Conservation (phyloP, 2,888 invertebrate genomes). For the Eupithecia inturbata region DNA sequence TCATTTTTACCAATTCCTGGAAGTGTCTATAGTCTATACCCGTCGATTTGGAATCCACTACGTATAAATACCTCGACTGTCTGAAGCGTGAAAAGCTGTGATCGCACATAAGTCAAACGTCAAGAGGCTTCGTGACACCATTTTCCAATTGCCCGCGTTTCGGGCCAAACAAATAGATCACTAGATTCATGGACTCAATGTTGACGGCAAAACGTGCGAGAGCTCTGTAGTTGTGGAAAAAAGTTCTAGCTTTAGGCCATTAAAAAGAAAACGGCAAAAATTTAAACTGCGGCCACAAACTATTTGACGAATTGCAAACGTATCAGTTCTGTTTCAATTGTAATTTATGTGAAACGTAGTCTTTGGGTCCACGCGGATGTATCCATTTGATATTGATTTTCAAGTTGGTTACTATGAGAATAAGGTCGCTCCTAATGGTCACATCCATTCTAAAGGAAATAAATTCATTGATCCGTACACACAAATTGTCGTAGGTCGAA, state of each 20-base stretch:
- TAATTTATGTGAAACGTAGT: background rate
- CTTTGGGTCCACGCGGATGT: background rate
- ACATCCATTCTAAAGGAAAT: background rate
- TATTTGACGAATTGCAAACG: background rate
- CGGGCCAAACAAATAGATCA: slow-evolving; percentile 70
- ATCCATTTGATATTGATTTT: background rate
- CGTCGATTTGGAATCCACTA: slow-evolving; percentile 24
- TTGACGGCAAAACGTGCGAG: slow-evolving; percentile 29
- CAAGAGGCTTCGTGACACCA: slow-evolving; percentile 70
- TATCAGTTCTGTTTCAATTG: background rate
- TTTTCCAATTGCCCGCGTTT: slow-evolving; percentile 71
- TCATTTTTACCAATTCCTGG: background rate
- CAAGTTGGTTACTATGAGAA: background rate
- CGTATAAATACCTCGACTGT: slow-evolving; percentile 40
- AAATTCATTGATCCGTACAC: background rate
- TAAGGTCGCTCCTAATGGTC: background rate
- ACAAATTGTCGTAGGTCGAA: background rate
- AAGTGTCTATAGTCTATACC: background rate
- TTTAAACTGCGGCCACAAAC: background rate
- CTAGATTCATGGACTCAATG: slow-evolving; percentile 45
- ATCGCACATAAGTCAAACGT: slow-evolving; percentile 72
- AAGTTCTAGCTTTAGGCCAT: background rate
- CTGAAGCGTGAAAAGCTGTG: slow-evolving; percentile 57
- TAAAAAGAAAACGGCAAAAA: background rate
- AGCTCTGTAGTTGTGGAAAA: background rate